Conservation (phyloP, 2,797 vertebrate genomes). For the Enteromius paludinosus region DNA sequence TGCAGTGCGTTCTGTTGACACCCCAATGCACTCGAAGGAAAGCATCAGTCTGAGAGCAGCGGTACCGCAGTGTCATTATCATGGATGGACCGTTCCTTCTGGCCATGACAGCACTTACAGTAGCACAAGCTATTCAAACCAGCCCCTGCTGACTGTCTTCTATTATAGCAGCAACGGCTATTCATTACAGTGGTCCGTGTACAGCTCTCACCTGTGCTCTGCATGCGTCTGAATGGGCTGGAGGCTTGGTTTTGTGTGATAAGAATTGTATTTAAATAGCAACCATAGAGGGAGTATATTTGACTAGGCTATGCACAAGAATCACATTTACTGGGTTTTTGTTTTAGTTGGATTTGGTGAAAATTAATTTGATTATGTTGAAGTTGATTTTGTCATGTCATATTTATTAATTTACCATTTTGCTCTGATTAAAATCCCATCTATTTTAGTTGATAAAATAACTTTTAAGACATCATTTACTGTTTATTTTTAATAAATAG, state of each 20-base stretch:
- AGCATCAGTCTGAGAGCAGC: conserved; percentile 40
- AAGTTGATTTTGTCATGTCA: neutral
- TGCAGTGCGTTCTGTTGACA: conserved; percentile 46
- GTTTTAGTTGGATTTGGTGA: neutral
- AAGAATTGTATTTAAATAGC: conserved; percentile 51
- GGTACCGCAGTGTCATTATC: conserved; percentile 60
- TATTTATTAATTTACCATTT: neutral
- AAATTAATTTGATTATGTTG: neutral
- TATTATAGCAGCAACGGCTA: conserved; percentile 43
- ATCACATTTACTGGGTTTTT: neutral
- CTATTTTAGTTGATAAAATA: too few relatives aligned
- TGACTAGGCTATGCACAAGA: conserved; percentile 1
- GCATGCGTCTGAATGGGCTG: conserved; percentile 46
- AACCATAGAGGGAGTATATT: conserved; percentile 36
- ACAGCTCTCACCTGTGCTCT: conserved; percentile 37
- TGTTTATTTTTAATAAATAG: neutral
- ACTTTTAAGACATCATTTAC: neutral
- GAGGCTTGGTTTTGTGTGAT: conserved; percentile 52
- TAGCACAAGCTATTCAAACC: conserved; percentile 53
- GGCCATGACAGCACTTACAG: conserved; percentile 44
- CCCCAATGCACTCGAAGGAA: conserved; percentile 28
- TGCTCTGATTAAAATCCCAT: neutral
- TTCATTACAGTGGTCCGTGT: conserved; percentile 50
- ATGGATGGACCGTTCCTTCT: conserved; percentile 47
- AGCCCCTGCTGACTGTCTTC: conserved; percentile 48